Base-by-base conservation (phyloP, 1,140 invertebrate genomes). In the Holotrichia oblita region DNA sequence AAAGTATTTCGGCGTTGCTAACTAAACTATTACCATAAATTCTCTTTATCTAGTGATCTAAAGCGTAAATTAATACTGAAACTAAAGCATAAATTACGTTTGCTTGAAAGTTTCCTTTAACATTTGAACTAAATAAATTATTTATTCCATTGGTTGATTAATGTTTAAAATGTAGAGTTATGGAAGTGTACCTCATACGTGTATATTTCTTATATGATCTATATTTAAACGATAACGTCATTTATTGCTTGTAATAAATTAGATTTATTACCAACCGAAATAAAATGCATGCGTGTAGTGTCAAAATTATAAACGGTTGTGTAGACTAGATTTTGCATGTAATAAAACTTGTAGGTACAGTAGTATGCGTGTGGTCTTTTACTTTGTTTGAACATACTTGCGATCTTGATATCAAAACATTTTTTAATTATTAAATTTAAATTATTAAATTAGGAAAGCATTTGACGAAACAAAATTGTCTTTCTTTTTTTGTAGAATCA, bases 171-270 rank as follows among this genome's bases (percentile, higher is more conserved):
- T n/a, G n/a, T n/a, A n/a, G n/a, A n/a, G n/a, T n/a, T n/a, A n/a
- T n/a, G n/a, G n/a, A n/a, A n/a, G n/a, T n/a, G n/a, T n/a, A n/a
- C n/a, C n/a, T n/a, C n/a, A n/a, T n/a, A n/a, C n/a, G n/a, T n/a
- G n/a, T n/a, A n/a, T n/a, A n/a, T n/a, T n/a, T n/a, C n/a, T n/a
- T 55, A 6, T 55, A 55, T 55, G 14, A 6, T 55, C 14, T 55
- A 55, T 55, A 55, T 55, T 55, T 55, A 55, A 12, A 55, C 14
- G 48, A n/a, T 55, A 17, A 55, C 17, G 48, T 55, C 48, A n/a
- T 55, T 55, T 55, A 55, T 55, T 55, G 4, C 48, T n/a, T 55
- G 48, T 55, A 55, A 55, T 55, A 55, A 55, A 55, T n/a, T n/a
- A 55, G 17, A n/a, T 55, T 55, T 55, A 55, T 34, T 34, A 34